Conservation (phyloP, 2,797 vertebrate genomes). For the Poeciliopsis presidionis region DNA sequence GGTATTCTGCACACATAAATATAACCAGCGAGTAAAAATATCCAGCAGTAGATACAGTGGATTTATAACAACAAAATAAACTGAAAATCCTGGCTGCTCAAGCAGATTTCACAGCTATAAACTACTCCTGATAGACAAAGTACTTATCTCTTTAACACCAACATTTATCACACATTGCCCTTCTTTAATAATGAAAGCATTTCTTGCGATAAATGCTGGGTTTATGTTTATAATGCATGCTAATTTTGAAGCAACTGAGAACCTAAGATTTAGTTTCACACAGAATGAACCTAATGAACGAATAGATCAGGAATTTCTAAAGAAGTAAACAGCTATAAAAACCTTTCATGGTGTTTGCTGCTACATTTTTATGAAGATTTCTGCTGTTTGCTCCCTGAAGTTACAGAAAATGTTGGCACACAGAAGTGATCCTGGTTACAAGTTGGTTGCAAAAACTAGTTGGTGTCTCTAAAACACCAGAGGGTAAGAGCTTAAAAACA, state of each 20-base stretch:
- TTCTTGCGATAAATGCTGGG: slow-evolving; percentile 20
- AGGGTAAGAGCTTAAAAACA: slow-evolving; percentile 3
- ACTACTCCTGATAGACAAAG: background rate
- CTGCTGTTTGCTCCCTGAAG: background rate
- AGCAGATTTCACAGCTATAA: slow-evolving; percentile 11
- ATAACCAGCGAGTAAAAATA: slow-evolving; percentile 39
- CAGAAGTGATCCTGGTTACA: background rate
- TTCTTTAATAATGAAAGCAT: slow-evolving; percentile 36
- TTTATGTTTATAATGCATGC: slow-evolving; percentile 7
- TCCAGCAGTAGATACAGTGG: slow-evolving; percentile 6
- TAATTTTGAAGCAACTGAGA: slow-evolving; percentile 7
- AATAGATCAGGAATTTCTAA: background rate
- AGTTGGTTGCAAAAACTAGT: background rate
- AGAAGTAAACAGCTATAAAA: background rate
- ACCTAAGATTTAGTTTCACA: slow-evolving; percentile 12
- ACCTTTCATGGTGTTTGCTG: too few relatives aligned
- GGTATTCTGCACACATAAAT: slow-evolving; percentile 47
- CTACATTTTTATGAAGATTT: background rate
- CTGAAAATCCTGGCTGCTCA: slow-evolving; percentile 1
- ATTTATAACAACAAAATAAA: background rate
- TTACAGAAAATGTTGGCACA: background rate
- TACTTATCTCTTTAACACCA: slow-evolving; percentile 36
- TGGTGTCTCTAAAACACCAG: background rate
- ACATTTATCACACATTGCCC: slow-evolving; percentile 43
- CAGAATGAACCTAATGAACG: background rate